Base-by-base conservation (phyloP, 1,140 invertebrate species). In the Drosophila pallidifrons region DNA sequence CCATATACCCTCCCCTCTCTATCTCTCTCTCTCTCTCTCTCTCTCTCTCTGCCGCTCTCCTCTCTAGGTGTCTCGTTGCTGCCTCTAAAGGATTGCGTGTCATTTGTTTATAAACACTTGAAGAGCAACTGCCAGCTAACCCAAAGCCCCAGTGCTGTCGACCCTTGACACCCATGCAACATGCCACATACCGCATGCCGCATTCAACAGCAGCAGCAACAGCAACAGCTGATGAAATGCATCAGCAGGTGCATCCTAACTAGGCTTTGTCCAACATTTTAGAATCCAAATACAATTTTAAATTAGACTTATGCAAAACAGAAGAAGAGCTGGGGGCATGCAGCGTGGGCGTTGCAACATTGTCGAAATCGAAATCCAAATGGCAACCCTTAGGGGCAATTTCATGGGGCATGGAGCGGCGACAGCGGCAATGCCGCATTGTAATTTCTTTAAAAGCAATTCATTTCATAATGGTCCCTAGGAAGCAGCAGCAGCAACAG, bases 371-470 rank as follows among this genome's bases (percentile, higher is more conserved):
- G 43, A 74, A 75, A 55, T 41, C 55, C 65, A 61, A 69, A 61
- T 61, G 71, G 30, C 47, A 60, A 41, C n/a, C 51, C 35, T 15
- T 63, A 46, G 57, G 38, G 71, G 71, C 55, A 66, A 66, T 58
- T 71, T 64, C 60, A 25, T 10, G 30, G 13, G 59, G 46, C 13
- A 15, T 25, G 20, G 3, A 0, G 59, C 13, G 51, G 5, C 51
- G 61, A 16, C 61, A 41, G 77, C 67, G 65, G 52, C 69, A 55
- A 10, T 75, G 73, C 80, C 77, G 72, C 74, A 80, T 83, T 83
- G 88, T 91, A 91, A 91, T 91, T 91, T 91, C 88, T 91, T 83
- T 91, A 91, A 91, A 91, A 91, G 87, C 88, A 88, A 91, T 91
- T 91, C 87, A 91, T 91, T 91, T 91, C 82, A 91, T 91, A 88